Conservation (phyloP, 2,113 vertebrate species). For the Lutjanus erythropterus region DNA sequence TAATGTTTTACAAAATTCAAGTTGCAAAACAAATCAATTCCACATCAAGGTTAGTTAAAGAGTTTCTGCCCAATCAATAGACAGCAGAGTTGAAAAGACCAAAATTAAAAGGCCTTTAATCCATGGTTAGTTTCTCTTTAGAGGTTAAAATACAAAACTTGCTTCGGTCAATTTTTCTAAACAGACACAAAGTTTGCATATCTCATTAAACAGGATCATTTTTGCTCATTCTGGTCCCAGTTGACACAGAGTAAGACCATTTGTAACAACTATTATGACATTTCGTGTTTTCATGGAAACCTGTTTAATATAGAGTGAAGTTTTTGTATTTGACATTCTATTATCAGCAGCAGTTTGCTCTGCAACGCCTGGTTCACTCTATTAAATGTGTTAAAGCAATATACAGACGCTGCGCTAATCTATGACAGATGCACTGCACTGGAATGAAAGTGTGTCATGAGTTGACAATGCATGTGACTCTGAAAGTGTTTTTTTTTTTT, state of each 20-base stretch:
- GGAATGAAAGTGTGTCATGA: background rate
- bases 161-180: background rate
- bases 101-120: conserved; percentile 1
- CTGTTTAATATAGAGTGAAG: background rate
- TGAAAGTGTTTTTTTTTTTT: background rate
- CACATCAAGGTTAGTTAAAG: conserved; percentile 1
- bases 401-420: conserved; percentile 3
- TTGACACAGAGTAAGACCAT: background rate
- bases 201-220: background rate
- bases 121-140: background rate
- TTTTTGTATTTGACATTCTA: conserved; percentile 20
- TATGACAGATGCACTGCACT: conserved; percentile 3
- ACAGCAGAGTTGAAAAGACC: background rate
- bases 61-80: conserved; percentile 34
- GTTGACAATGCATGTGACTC: background rate
- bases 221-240: background rate
- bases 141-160: conserved; percentile 2
- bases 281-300: background rate
- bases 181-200: background rate
- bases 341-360: conserved; percentile 8
- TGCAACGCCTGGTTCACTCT: conserved; percentile 5
- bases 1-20: conserved; percentile 30
- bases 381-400: conserved; percentile 30
- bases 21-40: conserved; percentile 21
- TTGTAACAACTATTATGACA: background rate